Base-by-base conservation (phyloP, 2,888 invertebrate species). In the Xylota sylvarum region DNA sequence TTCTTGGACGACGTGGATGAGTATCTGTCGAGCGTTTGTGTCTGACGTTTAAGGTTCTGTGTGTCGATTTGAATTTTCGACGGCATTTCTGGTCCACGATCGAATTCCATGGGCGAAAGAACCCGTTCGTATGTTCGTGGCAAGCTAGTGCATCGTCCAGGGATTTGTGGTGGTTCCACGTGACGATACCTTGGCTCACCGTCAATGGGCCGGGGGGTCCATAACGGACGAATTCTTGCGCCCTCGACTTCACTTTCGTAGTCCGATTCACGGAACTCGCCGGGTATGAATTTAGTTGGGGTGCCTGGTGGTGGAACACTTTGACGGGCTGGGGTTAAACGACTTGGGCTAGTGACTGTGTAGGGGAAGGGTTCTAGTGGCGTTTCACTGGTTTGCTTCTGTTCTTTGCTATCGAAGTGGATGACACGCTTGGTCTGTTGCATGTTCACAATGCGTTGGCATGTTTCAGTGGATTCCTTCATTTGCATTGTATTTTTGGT, bases 381-480 rank as follows among this genome's bases (percentile, higher is more conserved):
- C 32, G 48, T 81, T 32, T 87, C 89, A 62, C 72, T 89, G 79
- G 88, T 87, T 58, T 91, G 88, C 40, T 90, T 89, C 81, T 90
- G 89, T 48, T 91, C 90, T 73, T 93, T 93, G 40, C 94, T 94
- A 12, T 95, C 95, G 81, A 95, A 95, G 89, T 95, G 95, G 40
- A 96, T 95, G 0, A 95, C 94, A 60, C 95, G 93, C 86, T 95
- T 95, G 0, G 95, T 96, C 91, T 96, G 95, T 88, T 96, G 95
- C 88, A 96, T 93, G 83, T 95, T 95, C 30, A 96, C 94, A 27
- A 94, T 94, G 88, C 95, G 93, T 88, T 95, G 94, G 32, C 94
- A 94, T 40, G 93, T 94, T 89, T 95, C 95, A 5, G 95, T 95
- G 0, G 95, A 94, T 89, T 96, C 96, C 87, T 95, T 94, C 93